Evolutionary conservation across 1,140 invertebrate species (phyloP).

Genomic region (Lerema accius): DNA sequence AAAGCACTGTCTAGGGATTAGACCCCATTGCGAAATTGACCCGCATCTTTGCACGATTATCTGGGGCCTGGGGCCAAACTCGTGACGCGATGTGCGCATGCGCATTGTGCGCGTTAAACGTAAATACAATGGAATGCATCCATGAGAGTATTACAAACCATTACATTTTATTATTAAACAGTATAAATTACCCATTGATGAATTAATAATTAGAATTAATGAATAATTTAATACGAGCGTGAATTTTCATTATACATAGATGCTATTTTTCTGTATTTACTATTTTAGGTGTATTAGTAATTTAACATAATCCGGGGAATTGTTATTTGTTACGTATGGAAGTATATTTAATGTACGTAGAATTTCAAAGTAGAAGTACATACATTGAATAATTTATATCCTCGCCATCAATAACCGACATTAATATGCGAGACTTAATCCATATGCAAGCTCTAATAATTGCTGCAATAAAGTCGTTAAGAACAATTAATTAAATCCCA

Average conservation of each 20-base stretch:
- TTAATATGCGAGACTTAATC: neutral
- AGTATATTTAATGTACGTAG: no score
- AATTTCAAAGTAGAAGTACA: no score
- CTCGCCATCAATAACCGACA: neutral
- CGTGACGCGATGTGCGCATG: conserved; percentile 19
- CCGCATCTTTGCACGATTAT: conserved; percentile 16
- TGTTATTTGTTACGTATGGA: no score
- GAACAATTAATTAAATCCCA: neutral
- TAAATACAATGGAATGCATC: conserved; percentile 9
- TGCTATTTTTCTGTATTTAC: no score
- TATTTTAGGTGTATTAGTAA: no score
- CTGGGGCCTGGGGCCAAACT: conserved; percentile 1
- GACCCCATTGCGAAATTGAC: conserved; percentile 28
- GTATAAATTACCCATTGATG: no score
- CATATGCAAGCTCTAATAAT: neutral
- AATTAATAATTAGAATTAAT: neutral
- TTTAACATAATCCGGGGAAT: no score
- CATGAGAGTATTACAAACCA: no score
- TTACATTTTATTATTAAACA: no score
- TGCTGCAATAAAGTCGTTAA: neutral
- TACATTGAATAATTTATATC: no score
- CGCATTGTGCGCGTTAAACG: conserved; percentile 2
- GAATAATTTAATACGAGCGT: no score
- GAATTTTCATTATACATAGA: no score
- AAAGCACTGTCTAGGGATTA: conserved; percentile 28